These are phyloP conservation scores for Malacoctenus gilli DNA, from an alignment of 2,797 vertebrate species.

Conservation along the genomic window DNA sequence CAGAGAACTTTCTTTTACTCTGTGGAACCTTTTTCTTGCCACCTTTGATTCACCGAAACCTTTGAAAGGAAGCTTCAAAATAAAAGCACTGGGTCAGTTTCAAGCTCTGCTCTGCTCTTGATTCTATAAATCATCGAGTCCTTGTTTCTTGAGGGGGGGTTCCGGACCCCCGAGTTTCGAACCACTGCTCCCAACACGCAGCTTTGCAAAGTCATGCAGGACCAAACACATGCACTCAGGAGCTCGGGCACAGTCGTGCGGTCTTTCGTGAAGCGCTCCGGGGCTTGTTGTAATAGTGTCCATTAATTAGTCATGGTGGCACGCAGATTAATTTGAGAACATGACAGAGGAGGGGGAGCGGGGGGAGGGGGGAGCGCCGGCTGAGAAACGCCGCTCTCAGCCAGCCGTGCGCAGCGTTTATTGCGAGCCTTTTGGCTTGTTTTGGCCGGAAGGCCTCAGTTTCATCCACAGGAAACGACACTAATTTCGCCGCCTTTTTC, in stretches of 20 bases:
- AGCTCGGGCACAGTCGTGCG: conserved; percentile 21
- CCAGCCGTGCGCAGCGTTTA: conserved; percentile 9
- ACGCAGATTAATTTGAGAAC: conserved; percentile 51
- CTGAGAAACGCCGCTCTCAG: conserved; percentile 17
- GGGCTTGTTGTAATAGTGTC: conserved; percentile 49
- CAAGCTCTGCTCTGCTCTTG: too few species aligned
- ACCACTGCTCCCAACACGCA: too few species aligned
- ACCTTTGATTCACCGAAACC: too few species aligned
- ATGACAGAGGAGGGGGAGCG: conserved; percentile 25
- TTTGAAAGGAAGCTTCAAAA: too few species aligned
- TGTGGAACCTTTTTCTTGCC: too few species aligned
- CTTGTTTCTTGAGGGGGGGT: too few species aligned
- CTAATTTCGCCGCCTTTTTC: conserved; percentile 17
- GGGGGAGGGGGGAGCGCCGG: conserved; percentile 17
- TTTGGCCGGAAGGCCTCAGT: conserved; percentile 15
- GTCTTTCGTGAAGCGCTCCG: conserved; percentile 27
- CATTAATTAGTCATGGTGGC: conserved; percentile 63
- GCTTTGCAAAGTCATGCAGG: not conserved
- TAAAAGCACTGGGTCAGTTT: too few species aligned
- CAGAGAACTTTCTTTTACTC: too few species aligned
- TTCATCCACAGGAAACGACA: conserved; percentile 30
- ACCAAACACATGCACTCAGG: conserved; percentile 2
- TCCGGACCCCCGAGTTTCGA: too few species aligned
- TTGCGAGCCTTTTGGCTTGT: conserved; percentile 21
- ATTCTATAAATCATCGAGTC: too few species aligned